Conservation (phyloP, 2,113 vertebrate species). For the Chiloscyllium plagiosum region DNA sequence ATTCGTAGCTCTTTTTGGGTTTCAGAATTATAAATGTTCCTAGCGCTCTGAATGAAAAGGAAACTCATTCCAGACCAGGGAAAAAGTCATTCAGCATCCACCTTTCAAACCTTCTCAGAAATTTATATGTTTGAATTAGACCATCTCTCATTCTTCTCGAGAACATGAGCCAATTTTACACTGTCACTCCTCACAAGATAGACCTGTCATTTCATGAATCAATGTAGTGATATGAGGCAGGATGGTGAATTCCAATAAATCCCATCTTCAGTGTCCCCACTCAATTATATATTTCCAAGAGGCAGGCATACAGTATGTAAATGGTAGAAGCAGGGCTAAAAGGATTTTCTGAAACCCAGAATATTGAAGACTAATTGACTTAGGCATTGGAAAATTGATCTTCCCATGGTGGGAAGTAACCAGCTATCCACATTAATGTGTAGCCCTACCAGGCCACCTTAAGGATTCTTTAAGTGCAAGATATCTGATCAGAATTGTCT, state of each 20-base stretch:
- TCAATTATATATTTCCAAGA: not conserved
- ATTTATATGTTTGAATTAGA: not conserved
- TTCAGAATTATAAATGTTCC: too few species aligned
- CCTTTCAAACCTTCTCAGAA: not conserved
- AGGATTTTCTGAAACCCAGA: not conserved
- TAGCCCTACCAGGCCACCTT: too few species aligned
- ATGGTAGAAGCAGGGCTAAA: not conserved
- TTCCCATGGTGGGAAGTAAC: too few species aligned
- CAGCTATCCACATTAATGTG: too few species aligned
- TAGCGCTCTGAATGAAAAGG: too few species aligned
- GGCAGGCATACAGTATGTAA: not conserved
- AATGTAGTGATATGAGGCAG: not conserved
- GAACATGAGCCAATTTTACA: too few species aligned
- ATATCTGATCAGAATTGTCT: too few species aligned
- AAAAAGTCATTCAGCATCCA: too few species aligned
- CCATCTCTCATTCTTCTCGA: not conserved
- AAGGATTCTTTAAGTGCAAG: too few species aligned
- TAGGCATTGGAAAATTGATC: not conserved
- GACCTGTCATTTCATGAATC: too few species aligned
- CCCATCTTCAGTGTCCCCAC: not conserved
- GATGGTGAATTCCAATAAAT: not conserved
- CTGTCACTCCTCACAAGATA: not conserved
- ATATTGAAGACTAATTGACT: not conserved
- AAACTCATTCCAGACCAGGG: too few species aligned
- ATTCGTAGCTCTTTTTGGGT: too few species aligned